Base-by-base conservation (phyloP, 2,113 vertebrate genomes). In the Embiotoca jacksoni region DNA sequence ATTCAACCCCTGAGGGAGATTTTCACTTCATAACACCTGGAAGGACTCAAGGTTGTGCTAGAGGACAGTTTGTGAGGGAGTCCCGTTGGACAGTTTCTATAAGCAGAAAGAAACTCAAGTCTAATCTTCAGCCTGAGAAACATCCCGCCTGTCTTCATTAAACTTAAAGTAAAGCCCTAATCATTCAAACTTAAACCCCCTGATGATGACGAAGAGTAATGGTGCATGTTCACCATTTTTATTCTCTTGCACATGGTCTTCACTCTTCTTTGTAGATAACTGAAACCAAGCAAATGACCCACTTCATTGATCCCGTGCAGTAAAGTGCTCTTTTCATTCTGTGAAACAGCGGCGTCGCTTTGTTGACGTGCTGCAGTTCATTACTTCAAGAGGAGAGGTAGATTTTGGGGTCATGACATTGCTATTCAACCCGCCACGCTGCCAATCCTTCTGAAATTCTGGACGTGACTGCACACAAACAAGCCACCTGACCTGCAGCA, bases 211-310 rank as follows among this genome's bases (percentile, higher is more conserved):
- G 0, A 35, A 31, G 33, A 44, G 63, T 58, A 79, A 68, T 57
- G 49, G 61, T 39, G 80, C 78, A 72, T 83, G 64, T 59, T 61
- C 16, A 30, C 0, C 44, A 53, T 32, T n/a, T 62, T 32, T 7
- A 50, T 36, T 39, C 10, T 46, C 44, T 37, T 52, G 7, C 30
- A 35, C 5, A 59, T 39, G 57, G 36, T 58, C 14, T 15, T 31
- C 14, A 46, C 33, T 70, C 3, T 3, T 49, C 33, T 53, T 65
- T 3, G 36, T 3, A 52, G 15, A 2, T 32, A 14, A 13, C n/a
- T 57, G 16, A 62, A 46, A 53, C n/a, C 50, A 31, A 64, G 53
- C 32, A 53, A 32, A 44, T 33, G 6, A 58, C 6, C 36, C 0
- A 64, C 16, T 10, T 47, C 14, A 66, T 14, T 32, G 57, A 33